Base-by-base conservation (phyloP, 2,888 invertebrate genomes). In the Athripsodes cinereus region DNA sequence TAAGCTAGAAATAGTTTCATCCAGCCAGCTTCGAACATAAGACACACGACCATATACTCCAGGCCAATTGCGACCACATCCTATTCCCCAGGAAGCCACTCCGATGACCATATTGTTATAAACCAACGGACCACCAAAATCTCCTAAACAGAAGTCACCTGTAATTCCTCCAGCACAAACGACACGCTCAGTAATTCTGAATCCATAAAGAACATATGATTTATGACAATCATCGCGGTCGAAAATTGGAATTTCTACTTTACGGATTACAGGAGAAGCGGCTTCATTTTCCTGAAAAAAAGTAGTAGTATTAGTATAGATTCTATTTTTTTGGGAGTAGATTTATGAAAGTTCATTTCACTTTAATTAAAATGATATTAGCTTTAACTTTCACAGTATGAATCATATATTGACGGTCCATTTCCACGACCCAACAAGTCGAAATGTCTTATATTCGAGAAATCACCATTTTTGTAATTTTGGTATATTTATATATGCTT, bases 71-170 rank as follows among this genome's bases (percentile, higher is more conserved):
- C 75, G 72, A 10, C 81, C 82, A 64, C 82, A 82, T 2, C 76
- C 78, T 70, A 79, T 79, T 35, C 82, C 82, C 76, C 79, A 82
- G 19, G 82, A 82, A 1, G 82, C 81, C 52, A 82, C 72, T 46
- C 82, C 82, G 51, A 82, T 68, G 46, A 81, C 68, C 53, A 69
- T 67, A 44, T 71, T 71, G 49, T 72, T 68, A 52, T 72, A 70
- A 16, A 78, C 80, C 26, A 82, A 68, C 48, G 82, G 82, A 16
- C 82, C 82, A 3, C 82, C 82, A 16, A 81, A 80, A 67, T 82
- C 82, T 1, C 81, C 82, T 70, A 81, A 77, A 60, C 79, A 79
- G 1, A 78, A 75, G 59, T 79, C 79, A 62, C 68, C 68, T 26
- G 70, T 71, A 1, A 63, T 56, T 1, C 66, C 71, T 18, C 67